phyloP scores from a whole-genome alignment of 2,888 invertebrate genomes.

The Polydrusus tereticollis region DNA sequence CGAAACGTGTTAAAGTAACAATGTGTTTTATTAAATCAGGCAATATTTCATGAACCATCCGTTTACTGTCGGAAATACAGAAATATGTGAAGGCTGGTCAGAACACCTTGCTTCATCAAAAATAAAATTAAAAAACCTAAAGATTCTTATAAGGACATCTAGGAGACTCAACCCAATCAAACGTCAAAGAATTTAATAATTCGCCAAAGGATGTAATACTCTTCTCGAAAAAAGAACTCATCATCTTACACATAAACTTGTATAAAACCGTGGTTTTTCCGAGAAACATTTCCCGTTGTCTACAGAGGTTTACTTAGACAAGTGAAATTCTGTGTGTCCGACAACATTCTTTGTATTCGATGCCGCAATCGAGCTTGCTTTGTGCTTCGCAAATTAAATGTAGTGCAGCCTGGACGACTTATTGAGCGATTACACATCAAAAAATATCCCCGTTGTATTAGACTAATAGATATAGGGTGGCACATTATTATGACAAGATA shows the following conservation, averaged over 20 bases:
- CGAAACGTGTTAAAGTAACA: too few relatives aligned
- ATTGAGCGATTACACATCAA: slow-evolving; percentile 2
- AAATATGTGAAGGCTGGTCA: too few relatives aligned
- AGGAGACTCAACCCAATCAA: not conserved
- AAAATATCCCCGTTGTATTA: not conserved
- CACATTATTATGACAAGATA: too few relatives aligned
- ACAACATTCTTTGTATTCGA: slow-evolving; percentile 30
- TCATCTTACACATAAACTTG: slow-evolving; percentile 22
- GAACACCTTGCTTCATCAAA: too few relatives aligned
- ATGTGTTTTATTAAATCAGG: too few relatives aligned
- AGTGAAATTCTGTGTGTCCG: slow-evolving; percentile 22
- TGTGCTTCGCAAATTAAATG: slow-evolving; percentile 23
- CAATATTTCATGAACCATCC: too few relatives aligned
- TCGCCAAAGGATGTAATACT: not conserved
- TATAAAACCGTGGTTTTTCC: slow-evolving; percentile 13
- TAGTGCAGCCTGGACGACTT: slow-evolving; percentile 4
- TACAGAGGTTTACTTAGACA: slow-evolving; percentile 20
- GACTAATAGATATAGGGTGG: too few relatives aligned
- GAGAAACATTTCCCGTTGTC: slow-evolving; percentile 9
- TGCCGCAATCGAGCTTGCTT: not conserved
- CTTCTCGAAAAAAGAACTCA: not conserved
- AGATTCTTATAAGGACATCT: too few relatives aligned
- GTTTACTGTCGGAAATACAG: too few relatives aligned
- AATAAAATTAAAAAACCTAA: too few relatives aligned
- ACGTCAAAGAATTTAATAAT: not conserved